These are phyloP conservation scores for Eremophila alpestris DNA, from an alignment of 2,797 vertebrate genomes.

Conservation along the genomic window DNA sequence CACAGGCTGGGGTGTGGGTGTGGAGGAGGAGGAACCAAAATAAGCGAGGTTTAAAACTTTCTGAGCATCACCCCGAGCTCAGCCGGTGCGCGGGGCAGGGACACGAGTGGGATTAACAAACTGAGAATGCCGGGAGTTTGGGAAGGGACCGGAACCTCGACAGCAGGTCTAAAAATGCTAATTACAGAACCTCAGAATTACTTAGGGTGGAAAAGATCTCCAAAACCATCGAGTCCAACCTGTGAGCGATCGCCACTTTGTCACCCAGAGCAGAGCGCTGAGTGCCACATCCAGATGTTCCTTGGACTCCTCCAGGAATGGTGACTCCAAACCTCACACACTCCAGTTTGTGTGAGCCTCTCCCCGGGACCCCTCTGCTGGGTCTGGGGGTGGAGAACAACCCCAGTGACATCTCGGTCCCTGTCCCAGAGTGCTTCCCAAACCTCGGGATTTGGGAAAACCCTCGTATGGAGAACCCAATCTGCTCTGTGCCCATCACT, in stretches of 20 bases:
- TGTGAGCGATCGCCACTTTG: neutral
- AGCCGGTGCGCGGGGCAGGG: fast-evolving
- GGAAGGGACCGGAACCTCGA: neutral
- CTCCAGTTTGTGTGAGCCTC: neutral
- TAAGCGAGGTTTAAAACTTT: neutral
- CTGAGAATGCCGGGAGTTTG: neutral
- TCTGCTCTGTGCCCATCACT: neutral
- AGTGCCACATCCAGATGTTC: neutral
- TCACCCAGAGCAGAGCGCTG: neutral
- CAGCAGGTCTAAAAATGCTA: neutral
- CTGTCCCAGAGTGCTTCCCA: neutral
- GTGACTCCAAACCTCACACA: neutral
- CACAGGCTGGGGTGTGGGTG: fast-evolving
- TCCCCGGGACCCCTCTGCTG: neutral
- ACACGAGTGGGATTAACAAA: fast-evolving
- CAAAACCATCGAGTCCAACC: neutral
- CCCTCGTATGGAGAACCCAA: neutral
- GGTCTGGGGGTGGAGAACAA: neutral
- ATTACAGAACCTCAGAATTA: neutral
- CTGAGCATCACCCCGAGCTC: neutral
- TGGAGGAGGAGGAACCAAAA: neutral
- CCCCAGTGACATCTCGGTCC: neutral
- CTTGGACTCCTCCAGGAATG: neutral
- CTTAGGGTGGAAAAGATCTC: neutral
- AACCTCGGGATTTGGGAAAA: neutral